These are phyloP conservation scores for Tetheella fluctuosa DNA, from an alignment of 2,888 invertebrate genomes.

Conservation along the genomic window DNA sequence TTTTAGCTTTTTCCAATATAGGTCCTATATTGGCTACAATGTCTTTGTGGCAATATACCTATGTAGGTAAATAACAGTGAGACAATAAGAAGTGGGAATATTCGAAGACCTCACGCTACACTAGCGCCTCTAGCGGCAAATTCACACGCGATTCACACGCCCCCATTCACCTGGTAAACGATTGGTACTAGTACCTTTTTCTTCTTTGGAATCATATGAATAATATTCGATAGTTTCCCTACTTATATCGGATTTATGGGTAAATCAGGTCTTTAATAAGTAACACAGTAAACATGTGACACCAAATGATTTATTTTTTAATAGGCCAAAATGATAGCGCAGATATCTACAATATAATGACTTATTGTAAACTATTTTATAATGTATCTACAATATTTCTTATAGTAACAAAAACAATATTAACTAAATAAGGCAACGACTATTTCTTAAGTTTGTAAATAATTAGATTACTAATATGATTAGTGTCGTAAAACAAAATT, in stretches of 20 bases:
- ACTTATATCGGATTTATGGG: not conserved
- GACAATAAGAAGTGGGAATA: too few species aligned
- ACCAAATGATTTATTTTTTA: constrained; percentile 83
- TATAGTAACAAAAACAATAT: constrained; percentile 82
- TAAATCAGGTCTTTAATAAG: constrained; percentile 34
- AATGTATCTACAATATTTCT: constrained; percentile 79
- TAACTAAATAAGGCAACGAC: constrained; percentile 84
- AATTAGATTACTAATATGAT: constrained; percentile 53
- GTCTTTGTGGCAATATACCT: too few species aligned
- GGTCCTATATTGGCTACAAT: too few species aligned
- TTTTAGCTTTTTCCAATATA: too few species aligned
- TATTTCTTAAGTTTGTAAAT: constrained; percentile 76
- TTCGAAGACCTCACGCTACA: too few species aligned
- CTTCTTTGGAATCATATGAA: too few species aligned
- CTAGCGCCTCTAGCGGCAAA: too few species aligned
- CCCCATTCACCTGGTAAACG: too few species aligned
- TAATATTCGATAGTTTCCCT: too few species aligned
- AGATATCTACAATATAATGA: constrained; percentile 82
- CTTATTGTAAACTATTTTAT: constrained; percentile 76
- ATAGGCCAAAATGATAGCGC: constrained; percentile 83
- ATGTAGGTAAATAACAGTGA: too few species aligned
- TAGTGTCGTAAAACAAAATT: constrained; percentile 56
- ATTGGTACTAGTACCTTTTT: too few species aligned
- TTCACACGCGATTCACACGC: too few species aligned
- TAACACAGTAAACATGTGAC: constrained; percentile 57